A percentile compares a stretch with the other conserved stretches of the same genome.
phyloP scores from a whole-genome alignment of 1,140 invertebrate species.

The Dolichoris vasculosae region DNA sequence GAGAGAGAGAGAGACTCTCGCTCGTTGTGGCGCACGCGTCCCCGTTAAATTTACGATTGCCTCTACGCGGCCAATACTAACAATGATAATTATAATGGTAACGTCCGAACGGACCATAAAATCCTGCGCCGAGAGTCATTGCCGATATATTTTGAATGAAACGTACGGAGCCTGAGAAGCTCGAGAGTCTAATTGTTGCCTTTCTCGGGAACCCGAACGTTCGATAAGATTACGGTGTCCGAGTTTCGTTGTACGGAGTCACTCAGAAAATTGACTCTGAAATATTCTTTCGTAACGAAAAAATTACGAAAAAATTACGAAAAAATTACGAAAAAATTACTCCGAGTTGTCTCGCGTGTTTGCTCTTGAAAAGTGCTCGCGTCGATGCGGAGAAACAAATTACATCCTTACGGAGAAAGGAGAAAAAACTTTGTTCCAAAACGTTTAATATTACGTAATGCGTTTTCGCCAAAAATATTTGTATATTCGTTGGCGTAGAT shows the following conservation, averaged over 20 bases:
- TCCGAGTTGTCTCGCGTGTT: no score
- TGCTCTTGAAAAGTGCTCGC: no score
- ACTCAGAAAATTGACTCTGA: neutral
- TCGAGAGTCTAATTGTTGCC: neutral
- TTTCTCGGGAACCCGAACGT: neutral
- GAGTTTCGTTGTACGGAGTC: neutral
- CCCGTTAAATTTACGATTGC: slow-evolving; percentile 36
- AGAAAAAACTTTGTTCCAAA: no score
- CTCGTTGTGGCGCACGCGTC: neutral
- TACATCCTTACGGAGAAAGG: no score
- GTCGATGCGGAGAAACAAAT: neutral
- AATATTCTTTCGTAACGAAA: neutral
- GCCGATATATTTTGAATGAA: neutral
- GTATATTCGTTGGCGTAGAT: no score
- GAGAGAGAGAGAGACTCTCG: no score
- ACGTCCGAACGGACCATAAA: slow-evolving; percentile 1
- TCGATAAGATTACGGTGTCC: neutral
- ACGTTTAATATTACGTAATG: no score
- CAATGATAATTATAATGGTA: slow-evolving; percentile 45
- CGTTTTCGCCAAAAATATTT: no score
- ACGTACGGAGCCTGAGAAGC: neutral
- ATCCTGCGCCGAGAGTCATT: neutral
- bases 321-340: neutral
- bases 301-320: no score
- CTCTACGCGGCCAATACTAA: slow-evolving; percentile 23